Percentiles rank a stretch among this genome's conserved stretches.
phyloP scores from a whole-genome alignment of 2,797 vertebrate species.

The Muraenolepis orangiensis region DNA sequence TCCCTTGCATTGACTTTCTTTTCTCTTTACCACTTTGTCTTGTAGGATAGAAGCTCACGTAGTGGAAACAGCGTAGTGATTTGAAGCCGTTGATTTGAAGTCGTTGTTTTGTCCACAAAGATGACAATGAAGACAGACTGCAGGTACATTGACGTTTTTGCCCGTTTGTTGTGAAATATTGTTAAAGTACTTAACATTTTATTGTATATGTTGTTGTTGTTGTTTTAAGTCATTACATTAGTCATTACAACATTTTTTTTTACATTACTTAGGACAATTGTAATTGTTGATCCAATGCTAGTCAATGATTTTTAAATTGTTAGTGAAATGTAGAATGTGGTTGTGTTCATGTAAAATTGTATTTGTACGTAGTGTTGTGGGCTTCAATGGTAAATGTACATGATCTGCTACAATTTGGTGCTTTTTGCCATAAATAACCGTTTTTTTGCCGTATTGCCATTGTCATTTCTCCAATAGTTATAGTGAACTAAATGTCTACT shows the following conservation, averaged over 20 bases:
- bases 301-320: not conserved
- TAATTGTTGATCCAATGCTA: not conserved
- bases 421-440: not conserved
- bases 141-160: conserved; percentile 17
- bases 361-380: not conserved
- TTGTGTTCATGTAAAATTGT: not conserved
- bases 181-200: conserved; percentile 19
- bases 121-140: conserved; percentile 44
- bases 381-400: not conserved
- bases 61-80: conserved; percentile 89
- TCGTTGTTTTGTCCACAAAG: conserved; percentile 40
- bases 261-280: not conserved
- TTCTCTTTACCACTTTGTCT: conserved; percentile 42
- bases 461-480: not conserved
- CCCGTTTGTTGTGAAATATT: conserved; percentile 9
- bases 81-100: conserved; percentile 71
- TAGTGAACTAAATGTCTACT: not conserved
- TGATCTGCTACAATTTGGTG: not conserved
- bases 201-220: not conserved
- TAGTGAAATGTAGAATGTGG: not conserved
- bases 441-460: not conserved
- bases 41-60: conserved; percentile 87
- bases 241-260: not conserved
- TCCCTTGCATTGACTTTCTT: conserved; percentile 11
- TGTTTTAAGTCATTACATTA: not conserved